Percentiles rank a stretch among this genome's conserved stretches.
These are phyloP conservation scores for Metopolophium dirhodum DNA, from an alignment of 1,140 invertebrate species.

Conservation along the genomic window DNA sequence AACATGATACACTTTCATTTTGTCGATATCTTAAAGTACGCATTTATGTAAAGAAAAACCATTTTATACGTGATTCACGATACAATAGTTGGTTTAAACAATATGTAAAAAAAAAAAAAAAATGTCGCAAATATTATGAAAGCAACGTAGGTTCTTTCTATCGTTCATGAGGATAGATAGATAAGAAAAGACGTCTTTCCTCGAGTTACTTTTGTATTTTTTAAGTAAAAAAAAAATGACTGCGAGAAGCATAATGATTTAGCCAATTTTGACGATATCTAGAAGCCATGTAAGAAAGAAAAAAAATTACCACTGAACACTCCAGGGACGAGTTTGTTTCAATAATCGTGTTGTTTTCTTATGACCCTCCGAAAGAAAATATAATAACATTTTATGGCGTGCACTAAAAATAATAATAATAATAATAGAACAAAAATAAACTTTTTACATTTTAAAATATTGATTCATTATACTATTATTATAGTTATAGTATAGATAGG, in stretches of 20 bases:
- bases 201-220: neutral
- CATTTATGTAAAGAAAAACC: neutral
- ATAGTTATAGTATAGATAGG: too few relatives aligned
- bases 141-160: neutral
- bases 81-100: neutral
- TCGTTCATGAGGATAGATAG: neutral
- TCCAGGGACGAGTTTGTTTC: slow-evolving; percentile 12
- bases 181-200: neutral
- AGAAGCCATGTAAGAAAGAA: neutral
- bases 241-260: neutral
- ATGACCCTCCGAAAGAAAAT: neutral
- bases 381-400: neutral
- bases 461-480: neutral
- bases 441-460: slow-evolving; percentile 2
- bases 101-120: neutral
- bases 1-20: neutral
- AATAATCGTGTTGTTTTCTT: neutral
- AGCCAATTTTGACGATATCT: neutral
- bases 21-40: neutral
- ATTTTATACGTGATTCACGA: neutral
- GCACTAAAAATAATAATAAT: neutral
- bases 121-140: neutral
- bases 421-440: neutral
- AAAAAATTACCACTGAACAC: slow-evolving; percentile 4
- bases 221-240: neutral